Conservation (phyloP, 2,797 vertebrate species). For the Bovichtus variegatus region DNA sequence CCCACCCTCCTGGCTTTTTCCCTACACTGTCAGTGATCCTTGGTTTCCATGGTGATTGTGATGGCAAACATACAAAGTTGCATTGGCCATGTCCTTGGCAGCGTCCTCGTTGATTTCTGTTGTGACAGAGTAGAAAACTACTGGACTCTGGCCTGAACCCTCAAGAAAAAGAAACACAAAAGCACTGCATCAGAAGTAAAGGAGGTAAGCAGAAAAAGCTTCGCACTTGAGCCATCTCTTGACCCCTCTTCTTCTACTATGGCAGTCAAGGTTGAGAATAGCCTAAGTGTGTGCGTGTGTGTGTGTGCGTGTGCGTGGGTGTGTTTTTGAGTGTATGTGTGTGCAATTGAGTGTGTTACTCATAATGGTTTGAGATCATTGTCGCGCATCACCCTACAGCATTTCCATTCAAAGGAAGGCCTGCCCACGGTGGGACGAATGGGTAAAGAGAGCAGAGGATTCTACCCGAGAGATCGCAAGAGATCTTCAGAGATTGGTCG, state of each 20-base stretch:
- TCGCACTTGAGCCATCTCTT: conserved; percentile 62
- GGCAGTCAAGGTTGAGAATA: conserved; percentile 73
- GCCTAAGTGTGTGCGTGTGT: conserved; percentile 46
- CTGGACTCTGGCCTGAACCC: conserved; percentile 75
- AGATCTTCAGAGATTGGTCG: conserved; percentile 74
- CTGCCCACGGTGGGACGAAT: conserved; percentile 62
- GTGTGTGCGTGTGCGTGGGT: conserved; percentile 22
- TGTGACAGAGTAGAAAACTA: conserved; percentile 72
- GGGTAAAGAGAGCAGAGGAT: conserved; percentile 76
- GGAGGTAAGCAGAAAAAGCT: conserved; percentile 83
- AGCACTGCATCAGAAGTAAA: conserved; percentile 82
- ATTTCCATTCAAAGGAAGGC: conserved; percentile 74
- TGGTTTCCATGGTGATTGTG: conserved; percentile 82
- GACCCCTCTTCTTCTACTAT: conserved; percentile 67
- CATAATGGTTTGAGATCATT: conserved; percentile 72
- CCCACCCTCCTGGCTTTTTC: conserved; percentile 39
- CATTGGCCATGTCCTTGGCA: conserved; percentile 65
- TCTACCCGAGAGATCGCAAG: conserved; percentile 71
- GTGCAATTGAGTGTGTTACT: conserved; percentile 51
- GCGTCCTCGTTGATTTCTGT: conserved; percentile 67
- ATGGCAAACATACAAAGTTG: conserved; percentile 77
- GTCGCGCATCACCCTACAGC: conserved; percentile 74
- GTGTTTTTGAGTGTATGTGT: conserved; percentile 23
- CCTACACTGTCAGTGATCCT: conserved; percentile 63
- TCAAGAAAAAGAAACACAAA: conserved; percentile 68